Percentiles rank a stretch among this genome's conserved stretches.
Evolutionary conservation across 2,888 invertebrate species (phyloP).

Genomic region (Drosophila kokeensis): DNA sequence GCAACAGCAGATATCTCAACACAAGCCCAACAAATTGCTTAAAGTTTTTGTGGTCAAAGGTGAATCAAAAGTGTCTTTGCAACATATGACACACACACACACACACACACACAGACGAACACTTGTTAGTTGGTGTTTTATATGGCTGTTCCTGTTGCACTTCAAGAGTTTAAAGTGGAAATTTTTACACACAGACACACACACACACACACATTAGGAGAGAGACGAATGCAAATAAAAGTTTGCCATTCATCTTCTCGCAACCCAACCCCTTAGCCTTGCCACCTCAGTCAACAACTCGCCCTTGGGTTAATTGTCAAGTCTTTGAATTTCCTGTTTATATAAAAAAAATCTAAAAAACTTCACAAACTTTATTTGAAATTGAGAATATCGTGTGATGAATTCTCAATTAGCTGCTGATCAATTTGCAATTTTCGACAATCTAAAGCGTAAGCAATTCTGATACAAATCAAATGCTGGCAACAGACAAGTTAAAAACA

Average conservation of each 20-base stretch:
- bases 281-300: not conserved
- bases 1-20: conserved; percentile 30
- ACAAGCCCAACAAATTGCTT: conserved; percentile 61
- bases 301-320: conserved; percentile 47
- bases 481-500: not conserved
- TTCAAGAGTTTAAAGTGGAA: conserved; percentile 36
- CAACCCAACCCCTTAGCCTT: not conserved
- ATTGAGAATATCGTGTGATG: conserved; percentile 5
- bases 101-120: conserved; percentile 5
- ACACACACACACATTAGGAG: not conserved
- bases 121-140: conserved; percentile 19
- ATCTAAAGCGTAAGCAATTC: not conserved
- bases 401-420: conserved; percentile 11
- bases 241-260: conserved; percentile 26
- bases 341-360: not conserved
- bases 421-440: not conserved
- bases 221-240: conserved; percentile 57
- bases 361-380: conserved; percentile 13
- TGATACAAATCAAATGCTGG: not conserved
- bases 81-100: conserved; percentile 29
- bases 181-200: not conserved
- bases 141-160: conserved; percentile 36
- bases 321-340: conserved; percentile 35
- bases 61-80: conserved; percentile 63
- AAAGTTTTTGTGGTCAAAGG: conserved; percentile 70